phyloP scores from a whole-genome alignment of 2,113 vertebrate genomes.

The Corythornis madagascariensis region DNA sequence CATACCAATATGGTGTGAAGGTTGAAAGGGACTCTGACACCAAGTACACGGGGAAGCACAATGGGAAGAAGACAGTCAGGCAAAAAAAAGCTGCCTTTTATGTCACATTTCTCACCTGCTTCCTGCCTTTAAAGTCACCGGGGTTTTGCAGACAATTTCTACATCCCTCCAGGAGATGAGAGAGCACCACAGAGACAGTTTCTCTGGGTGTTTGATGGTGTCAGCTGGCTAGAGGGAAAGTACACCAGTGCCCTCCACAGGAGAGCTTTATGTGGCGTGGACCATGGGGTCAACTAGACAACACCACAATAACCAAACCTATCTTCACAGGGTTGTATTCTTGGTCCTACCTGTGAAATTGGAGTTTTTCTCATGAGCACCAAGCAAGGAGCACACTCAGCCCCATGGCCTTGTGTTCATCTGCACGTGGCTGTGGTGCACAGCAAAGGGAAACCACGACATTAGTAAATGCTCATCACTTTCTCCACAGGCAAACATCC shows the following conservation, averaged over 20 bases:
- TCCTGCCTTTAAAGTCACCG: neutral
- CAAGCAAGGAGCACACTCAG: neutral
- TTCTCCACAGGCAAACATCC: neutral
- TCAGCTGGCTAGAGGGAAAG: constrained; percentile 17
- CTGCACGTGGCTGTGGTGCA: neutral
- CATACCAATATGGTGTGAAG: neutral
- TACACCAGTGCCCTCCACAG: constrained; percentile 20
- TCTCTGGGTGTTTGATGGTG: accelerated
- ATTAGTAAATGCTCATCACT: neutral
- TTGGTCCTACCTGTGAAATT: accelerated
- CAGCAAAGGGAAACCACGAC: neutral
- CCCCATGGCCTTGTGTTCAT: accelerated
- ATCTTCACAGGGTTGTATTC: neutral
- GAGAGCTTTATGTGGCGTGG: neutral
- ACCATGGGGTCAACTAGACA: neutral
- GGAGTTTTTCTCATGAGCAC: accelerated
- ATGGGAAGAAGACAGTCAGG: neutral
- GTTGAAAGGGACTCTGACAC: constrained; percentile 1
- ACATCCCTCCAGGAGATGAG: neutral
- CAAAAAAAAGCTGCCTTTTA: neutral
- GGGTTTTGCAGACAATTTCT: neutral
- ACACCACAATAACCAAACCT: neutral
- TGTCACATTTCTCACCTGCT: neutral
- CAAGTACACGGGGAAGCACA: neutral
- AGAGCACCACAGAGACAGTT: neutral